Base-by-base conservation (phyloP, 1,140 invertebrate genomes). In the Drosophila bifasciata region DNA sequence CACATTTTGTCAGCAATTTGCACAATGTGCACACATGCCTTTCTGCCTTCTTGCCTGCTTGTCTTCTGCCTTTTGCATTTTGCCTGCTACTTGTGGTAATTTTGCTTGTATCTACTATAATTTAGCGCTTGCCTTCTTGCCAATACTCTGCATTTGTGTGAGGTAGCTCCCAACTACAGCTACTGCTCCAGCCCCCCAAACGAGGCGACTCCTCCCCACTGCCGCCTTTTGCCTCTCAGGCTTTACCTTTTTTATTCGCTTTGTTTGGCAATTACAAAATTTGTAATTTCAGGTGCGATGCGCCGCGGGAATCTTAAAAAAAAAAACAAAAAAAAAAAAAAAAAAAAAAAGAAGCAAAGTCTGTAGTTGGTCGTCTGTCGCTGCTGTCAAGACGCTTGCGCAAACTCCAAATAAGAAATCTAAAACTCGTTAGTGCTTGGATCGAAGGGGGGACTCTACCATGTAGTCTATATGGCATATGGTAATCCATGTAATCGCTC, bases 1-100 rank as follows among this genome's bases (percentile, higher is more conserved):
- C 75, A 78, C 77, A 80, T 80, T 86, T 81, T 81, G 81, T 81
- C 81, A 86, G 81, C 81, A 74, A 86, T 85, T 85, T 86, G 77
- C 81, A 86, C 81, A 86, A 86, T 85, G 72, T 74, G 81, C 73
- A 60, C 73, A 60, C 77, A 70, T 84, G 62, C 71, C 80, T 73
- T 46, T 61, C n/a, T 66, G 32, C 59, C 49, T 49, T 21, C 50
- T 53, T 57, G 78, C 51, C 73, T 53, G 56, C 5, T 55, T 3
- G 63, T 59, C 51, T 43, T 70, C 19, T 64, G 70, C 70, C 69
- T 73, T 73, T 3, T 32, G 8, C 28, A 32, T 77, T 55, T 67
- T 66, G 36, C 60, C 50, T 41, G 55, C 58, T 58, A 84, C 56
- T 78, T 55, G 63, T 49, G 57, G 51, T 48, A 6, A 5, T 55